Conservation (phyloP, 2,113 vertebrate species). For the Coptodon rendalli region DNA sequence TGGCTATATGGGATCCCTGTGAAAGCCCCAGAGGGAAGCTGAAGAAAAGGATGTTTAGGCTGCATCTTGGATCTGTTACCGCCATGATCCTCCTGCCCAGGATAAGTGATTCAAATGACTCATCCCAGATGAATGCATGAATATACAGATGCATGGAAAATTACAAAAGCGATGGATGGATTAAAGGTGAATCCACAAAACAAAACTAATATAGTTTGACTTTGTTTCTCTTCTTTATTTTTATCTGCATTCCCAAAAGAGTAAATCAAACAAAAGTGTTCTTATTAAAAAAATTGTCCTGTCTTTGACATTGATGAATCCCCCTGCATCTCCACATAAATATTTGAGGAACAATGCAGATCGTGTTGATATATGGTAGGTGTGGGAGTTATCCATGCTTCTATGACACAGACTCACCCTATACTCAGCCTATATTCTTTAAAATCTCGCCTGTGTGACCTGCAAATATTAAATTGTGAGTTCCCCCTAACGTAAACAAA, state of each 20-base stretch:
- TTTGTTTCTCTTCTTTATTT: neutral
- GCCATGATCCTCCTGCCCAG: neutral
- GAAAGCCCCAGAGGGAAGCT: neutral
- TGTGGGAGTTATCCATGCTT: neutral
- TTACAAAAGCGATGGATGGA: neutral
- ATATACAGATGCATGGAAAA: neutral
- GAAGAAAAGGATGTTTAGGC: neutral
- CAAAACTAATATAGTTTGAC: neutral
- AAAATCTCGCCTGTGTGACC: slow-evolving; percentile 3
- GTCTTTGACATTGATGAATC: neutral
- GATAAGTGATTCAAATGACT: neutral
- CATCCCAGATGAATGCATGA: neutral
- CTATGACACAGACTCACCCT: neutral
- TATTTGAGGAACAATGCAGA: neutral
- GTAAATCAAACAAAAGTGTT: neutral
- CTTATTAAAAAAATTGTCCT: neutral
- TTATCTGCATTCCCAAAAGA: neutral
- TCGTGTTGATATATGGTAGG: neutral
- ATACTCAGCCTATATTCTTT: neutral
- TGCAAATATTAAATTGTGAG: slow-evolving; percentile 1
- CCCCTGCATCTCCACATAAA: neutral
- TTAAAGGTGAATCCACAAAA: neutral
- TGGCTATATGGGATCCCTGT: neutral
- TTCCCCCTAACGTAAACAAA: slow-evolving; percentile 21
- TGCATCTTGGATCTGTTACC: neutral